Evolutionary conservation across 2,113 vertebrate genomes (phyloP), one percentile per base, ranked within the genome.

Genomic region (Ictidomys tridecemlineatus): DNA sequence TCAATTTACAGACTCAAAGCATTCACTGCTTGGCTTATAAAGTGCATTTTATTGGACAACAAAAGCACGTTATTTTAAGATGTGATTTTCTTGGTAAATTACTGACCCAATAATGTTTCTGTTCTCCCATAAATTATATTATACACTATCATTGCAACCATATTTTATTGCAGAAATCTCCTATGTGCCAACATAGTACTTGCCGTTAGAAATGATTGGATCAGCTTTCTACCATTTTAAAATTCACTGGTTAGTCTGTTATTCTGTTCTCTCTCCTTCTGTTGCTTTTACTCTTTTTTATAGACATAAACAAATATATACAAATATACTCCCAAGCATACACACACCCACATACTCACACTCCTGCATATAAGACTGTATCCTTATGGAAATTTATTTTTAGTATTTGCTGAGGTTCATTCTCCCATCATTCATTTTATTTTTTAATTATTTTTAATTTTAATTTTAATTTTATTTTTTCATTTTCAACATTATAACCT

Each of bases 11-110:
- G 0, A 10, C 0, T 92, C 85, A 84, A 85, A 96, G 73, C 0
- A 24, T n/a, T 88, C 34, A 61, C 91, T 24, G 26, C 76, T 79
- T 95, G 93, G 51, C 1, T 90, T 32, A 97, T 86, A 91, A 91
- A 93, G n/a, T 77, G 53, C 6, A 53, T 96, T 96, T 97, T 94
- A 96, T 93, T 95, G 53, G 77, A 85, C 82, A 95, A 48, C 16
- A 95, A 95, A 96, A 63, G 4, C 1, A 85, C 76, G n/a, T 39
- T 82, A 51, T 87, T 26, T 76, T 76, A 88, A 56, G 39, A 94
- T 69, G 39, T 74, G 7, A 92, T 93, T 94, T 91, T 96, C 90
- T 58, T 90, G 69, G 70, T 73, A 93, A 96, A 74, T 97, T 92
- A 73, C 84, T 70, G 76, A 78, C 22, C 79, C 45, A 69, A 61